Evolutionary conservation across 1,140 invertebrate species (phyloP).

Genomic region (Euwallacea similis): DNA sequence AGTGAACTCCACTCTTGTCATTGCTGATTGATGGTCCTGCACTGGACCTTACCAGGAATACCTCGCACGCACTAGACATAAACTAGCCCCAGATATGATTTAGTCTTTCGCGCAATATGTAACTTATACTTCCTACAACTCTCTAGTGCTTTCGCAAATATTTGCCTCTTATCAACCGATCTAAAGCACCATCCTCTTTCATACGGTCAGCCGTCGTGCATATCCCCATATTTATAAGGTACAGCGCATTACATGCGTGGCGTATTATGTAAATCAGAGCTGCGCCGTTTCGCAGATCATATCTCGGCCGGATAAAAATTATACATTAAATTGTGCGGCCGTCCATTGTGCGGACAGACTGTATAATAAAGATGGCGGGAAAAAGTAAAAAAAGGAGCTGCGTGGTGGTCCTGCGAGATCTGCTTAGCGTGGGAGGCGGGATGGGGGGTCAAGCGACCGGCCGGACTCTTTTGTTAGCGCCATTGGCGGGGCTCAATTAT

Average conservation of each 20-base stretch:
- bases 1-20: too few species aligned
- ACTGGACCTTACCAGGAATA: too few species aligned
- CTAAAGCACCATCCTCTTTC: constrained; percentile 13
- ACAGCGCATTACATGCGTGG: constrained; percentile 14
- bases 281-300: constrained; percentile 29
- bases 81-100: too few species aligned
- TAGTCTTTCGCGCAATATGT: not conserved
- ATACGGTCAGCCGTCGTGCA: not conserved
- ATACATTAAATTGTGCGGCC: constrained; percentile 26
- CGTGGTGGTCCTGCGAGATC: constrained; percentile 36
- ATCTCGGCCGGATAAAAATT: constrained; percentile 30
- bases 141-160: constrained; percentile 3
- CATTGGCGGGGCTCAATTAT: constrained; percentile 21
- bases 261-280: constrained; percentile 35
- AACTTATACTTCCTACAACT: constrained; percentile 7
- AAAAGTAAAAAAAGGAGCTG: constrained; percentile 29
- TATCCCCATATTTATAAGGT: constrained; percentile 18
- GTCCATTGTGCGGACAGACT: constrained; percentile 35
- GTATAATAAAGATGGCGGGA: constrained; percentile 34
- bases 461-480: constrained; percentile 23
- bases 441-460: constrained; percentile 21
- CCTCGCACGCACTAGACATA: too few species aligned
- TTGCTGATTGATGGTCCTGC: too few species aligned
- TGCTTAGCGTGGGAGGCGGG: constrained; percentile 28
- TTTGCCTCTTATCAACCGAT: constrained; percentile 3